Evolutionary conservation across 2,888 invertebrate genomes (phyloP).

Genomic region (Drosophila yooni): DNA sequence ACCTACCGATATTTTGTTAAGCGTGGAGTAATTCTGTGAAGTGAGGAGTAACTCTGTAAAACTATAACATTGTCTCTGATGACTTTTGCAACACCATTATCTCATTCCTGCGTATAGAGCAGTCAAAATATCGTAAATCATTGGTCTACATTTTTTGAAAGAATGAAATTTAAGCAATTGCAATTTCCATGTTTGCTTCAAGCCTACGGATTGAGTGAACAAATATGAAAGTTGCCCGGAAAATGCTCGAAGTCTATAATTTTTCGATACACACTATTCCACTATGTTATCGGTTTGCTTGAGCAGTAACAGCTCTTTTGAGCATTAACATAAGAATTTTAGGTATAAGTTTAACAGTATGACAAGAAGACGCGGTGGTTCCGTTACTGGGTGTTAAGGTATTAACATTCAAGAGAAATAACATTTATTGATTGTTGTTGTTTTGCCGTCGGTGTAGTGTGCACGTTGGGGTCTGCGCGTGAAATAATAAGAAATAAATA

Average conservation of each 20-base stretch:
- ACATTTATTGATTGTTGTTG: slow-evolving; percentile 64
- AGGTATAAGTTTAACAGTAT: slow-evolving; percentile 35
- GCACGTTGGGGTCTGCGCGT: slow-evolving; percentile 33
- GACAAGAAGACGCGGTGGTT: slow-evolving; percentile 33
- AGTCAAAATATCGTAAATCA: background rate
- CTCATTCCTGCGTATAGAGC: background rate
- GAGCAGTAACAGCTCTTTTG: slow-evolving; percentile 35
- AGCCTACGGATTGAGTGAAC: background rate
- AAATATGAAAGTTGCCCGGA: background rate
- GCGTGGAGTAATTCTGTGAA: background rate
- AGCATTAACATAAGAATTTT: slow-evolving; percentile 30
- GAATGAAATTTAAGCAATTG: background rate
- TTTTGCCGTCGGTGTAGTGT: slow-evolving; percentile 45
- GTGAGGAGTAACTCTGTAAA: background rate
- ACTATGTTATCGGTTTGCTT: background rate
- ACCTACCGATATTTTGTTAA: background rate
- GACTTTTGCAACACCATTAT: background rate
- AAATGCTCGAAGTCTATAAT: slow-evolving; percentile 14
- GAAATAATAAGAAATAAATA: slow-evolving; percentile 33
- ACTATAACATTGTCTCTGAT: background rate
- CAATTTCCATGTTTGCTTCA: background rate
- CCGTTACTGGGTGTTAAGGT: slow-evolving; percentile 11
- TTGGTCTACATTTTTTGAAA: background rate
- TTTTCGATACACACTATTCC: background rate
- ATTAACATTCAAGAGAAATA: slow-evolving; percentile 42